Conservation (phyloP, 1,140 invertebrate species). For the Drosophila busckii region DNA sequence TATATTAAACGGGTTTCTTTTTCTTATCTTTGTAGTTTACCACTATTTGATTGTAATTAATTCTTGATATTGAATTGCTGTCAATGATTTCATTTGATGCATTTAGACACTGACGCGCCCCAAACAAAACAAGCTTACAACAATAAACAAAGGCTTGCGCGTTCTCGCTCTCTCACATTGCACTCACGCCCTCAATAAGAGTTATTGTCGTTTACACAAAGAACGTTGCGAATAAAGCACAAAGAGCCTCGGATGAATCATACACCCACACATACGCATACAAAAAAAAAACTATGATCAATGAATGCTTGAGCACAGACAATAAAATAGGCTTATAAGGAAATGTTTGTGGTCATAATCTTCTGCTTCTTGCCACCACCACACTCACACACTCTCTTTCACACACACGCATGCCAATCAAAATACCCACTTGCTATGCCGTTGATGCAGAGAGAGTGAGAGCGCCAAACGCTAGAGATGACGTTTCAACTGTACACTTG, state of each 20-base stretch:
- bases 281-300: constrained; percentile 49
- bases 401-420: constrained; percentile 43
- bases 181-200: too few relatives aligned
- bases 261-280: not conserved
- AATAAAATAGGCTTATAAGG: constrained; percentile 64
- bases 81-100: constrained; percentile 20
- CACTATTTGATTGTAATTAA: constrained; percentile 31
- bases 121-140: too few relatives aligned
- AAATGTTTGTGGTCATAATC: constrained; percentile 67
- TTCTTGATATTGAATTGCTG: constrained; percentile 36
- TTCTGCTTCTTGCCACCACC: constrained; percentile 70
- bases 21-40: constrained; percentile 8
- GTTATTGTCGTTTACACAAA: too few relatives aligned
- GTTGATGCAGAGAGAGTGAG: constrained; percentile 22
- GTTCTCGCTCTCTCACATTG: too few relatives aligned
- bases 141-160: too few relatives aligned
- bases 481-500: constrained; percentile 63
- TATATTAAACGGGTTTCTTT: constrained; percentile 37
- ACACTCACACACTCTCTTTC: constrained; percentile 37
- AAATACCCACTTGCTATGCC: constrained; percentile 67
- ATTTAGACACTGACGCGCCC: too few relatives aligned
- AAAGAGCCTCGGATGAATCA: too few relatives aligned
- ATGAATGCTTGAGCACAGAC: constrained; percentile 54
- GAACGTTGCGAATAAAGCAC: too few relatives aligned
- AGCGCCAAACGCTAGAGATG: constrained; percentile 29